Percentiles rank a stretch among this genome's conserved stretches.
Conservation (phyloP, 2,797 vertebrate genomes). For the Momotus momota region DNA sequence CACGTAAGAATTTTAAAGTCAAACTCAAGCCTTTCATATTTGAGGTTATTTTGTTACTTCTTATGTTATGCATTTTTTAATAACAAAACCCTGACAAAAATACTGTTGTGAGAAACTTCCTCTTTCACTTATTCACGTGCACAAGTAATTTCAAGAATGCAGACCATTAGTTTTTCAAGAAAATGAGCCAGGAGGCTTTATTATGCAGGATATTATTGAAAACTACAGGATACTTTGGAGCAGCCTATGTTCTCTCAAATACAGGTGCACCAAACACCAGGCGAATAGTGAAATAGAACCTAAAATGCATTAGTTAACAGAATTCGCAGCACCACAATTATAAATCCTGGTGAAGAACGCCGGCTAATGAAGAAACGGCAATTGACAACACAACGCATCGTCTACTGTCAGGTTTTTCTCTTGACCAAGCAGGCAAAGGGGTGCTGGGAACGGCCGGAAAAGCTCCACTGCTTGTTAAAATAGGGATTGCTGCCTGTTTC, state of each 20-base stretch:
- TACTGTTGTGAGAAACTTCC: neutral
- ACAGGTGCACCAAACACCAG: neutral
- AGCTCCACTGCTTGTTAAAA: neutral
- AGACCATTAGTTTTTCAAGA: neutral
- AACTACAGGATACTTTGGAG: neutral
- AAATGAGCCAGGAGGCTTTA: neutral
- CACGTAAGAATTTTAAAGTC: neutral
- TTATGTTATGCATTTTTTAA: neutral
- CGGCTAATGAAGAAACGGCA: neutral
- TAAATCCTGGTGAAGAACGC: neutral
- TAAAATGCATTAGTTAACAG: neutral
- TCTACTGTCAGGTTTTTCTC: neutral
- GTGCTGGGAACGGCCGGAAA: neutral
- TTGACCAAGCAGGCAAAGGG: neutral
- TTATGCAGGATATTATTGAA: neutral
- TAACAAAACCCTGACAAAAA: neutral
- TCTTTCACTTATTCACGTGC: neutral
- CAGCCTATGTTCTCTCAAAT: neutral
- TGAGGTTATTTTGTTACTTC: neutral
- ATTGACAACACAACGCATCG: neutral
- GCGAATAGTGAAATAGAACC: neutral
- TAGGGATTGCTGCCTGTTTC: neutral
- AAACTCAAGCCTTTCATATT: neutral
- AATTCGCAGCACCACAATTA: neutral
- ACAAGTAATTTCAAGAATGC: neutral